These are phyloP conservation scores for Orthosia cruda DNA, from an alignment of 2,888 invertebrate species.

Conservation along the genomic window DNA sequence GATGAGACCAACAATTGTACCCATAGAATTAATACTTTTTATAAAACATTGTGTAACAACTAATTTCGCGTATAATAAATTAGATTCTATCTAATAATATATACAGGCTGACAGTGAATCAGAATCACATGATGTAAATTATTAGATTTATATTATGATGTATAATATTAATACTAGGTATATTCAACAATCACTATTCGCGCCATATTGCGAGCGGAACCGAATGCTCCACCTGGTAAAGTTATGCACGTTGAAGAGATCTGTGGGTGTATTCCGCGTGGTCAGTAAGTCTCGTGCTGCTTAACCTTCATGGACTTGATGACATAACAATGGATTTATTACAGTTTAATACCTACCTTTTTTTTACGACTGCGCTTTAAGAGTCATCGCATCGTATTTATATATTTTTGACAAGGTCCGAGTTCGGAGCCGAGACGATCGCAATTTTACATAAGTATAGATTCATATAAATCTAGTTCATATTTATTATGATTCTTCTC, in stretches of 20 bases:
- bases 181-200: not conserved
- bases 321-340: conserved; percentile 43
- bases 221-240: not conserved
- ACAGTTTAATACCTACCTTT: too few relatives aligned
- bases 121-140: too few relatives aligned
- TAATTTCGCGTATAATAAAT: too few relatives aligned
- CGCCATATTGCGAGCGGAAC: not conserved
- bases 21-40: too few relatives aligned
- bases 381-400: conserved; percentile 8
- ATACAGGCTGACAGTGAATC: too few relatives aligned
- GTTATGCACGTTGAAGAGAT: conserved; percentile 54
- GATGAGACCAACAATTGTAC: too few relatives aligned
- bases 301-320: conserved; percentile 55
- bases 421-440: not conserved
- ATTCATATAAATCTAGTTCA: not conserved
- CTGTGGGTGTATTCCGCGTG: conserved; percentile 79
- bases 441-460: not conserved
- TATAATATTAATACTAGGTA: too few relatives aligned
- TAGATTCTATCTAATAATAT: too few relatives aligned
- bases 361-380: conserved; percentile 17
- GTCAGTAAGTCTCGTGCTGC: conserved; percentile 59
- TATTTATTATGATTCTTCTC: not conserved
- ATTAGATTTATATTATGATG: too few relatives aligned
- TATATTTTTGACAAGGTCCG: not conserved
- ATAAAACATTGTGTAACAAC: too few relatives aligned